These are phyloP conservation scores for Procavia capensis DNA, from an alignment of 2,113 vertebrate species.

Conservation along the genomic window DNA sequence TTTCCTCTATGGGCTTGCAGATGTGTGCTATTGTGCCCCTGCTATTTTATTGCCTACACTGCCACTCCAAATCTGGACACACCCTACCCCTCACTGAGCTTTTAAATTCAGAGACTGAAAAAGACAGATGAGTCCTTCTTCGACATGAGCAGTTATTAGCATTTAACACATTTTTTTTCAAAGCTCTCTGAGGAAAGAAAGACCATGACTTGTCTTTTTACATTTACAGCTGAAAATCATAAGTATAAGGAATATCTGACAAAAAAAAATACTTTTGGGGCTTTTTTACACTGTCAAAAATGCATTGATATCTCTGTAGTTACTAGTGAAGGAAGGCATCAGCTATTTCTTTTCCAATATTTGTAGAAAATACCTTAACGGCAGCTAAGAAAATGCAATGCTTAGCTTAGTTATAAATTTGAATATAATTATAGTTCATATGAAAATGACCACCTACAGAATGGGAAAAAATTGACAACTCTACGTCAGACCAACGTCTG, in stretches of 20 bases:
- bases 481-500: too few species aligned
- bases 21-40: neutral
- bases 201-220: conserved; percentile 55
- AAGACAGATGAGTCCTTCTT: conserved; percentile 1
- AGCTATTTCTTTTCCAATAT: neutral
- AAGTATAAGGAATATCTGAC: conserved; percentile 26
- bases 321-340: neutral
- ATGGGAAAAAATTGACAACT: too few species aligned
- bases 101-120: conserved; percentile 50
- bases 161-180: conserved; percentile 56
- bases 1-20: neutral
- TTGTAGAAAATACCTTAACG: conserved; percentile 40
- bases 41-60: neutral
- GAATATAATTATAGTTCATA: neutral
- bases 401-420: neutral
- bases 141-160: conserved; percentile 23
- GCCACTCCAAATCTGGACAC: neutral
- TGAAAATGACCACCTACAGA: too few species aligned
- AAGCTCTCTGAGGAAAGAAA: conserved; percentile 29
- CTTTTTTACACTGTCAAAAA: conserved; percentile 72
- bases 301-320: neutral
- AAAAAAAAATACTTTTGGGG: neutral
- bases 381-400: neutral
- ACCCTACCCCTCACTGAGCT: neutral
- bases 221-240: conserved; percentile 34